These are phyloP conservation scores for Drosophila neocordata DNA, from an alignment of 1,140 invertebrate genomes.

Conservation along the genomic window DNA sequence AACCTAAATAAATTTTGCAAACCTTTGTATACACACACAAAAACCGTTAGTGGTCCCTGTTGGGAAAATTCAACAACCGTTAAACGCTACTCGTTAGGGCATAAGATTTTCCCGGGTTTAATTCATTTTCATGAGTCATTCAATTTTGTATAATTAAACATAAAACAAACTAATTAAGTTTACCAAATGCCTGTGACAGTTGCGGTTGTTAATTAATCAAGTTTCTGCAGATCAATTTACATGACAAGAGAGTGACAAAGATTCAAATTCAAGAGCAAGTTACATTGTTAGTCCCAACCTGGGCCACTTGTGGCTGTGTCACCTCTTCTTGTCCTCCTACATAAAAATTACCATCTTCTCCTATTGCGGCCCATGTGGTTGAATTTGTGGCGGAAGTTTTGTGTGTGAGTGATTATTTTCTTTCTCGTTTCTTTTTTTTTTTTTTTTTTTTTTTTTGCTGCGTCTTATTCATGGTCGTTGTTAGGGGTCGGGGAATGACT, in stretches of 20 bases:
- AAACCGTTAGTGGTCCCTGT: too few species aligned
- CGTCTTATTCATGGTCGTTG: conserved; percentile 7
- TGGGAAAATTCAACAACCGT: background rate
- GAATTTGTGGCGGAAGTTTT: conserved; percentile 16
- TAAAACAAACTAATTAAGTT: conserved; percentile 16
- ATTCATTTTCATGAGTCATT: conserved; percentile 2
- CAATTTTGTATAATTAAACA: conserved; percentile 4
- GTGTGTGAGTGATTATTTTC: conserved; percentile 1
- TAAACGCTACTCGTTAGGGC: background rate
- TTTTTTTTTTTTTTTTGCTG: background rate
- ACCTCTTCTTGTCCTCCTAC: background rate
- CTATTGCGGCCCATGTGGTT: conserved; percentile 4
- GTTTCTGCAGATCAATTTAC: conserved; percentile 54
- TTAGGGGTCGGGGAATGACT: conserved; percentile 11
- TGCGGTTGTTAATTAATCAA: conserved; percentile 56
- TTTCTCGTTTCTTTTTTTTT: background rate
- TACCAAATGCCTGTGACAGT: conserved; percentile 20
- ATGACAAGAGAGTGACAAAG: conserved; percentile 19
- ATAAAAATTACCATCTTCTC: background rate
- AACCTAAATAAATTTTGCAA: too few species aligned
- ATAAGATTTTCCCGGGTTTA: background rate
- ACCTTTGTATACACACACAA: too few species aligned
- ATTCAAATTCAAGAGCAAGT: conserved; percentile 36
- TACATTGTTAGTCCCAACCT: conserved; percentile 33
- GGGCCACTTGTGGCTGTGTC: conserved; percentile 12